These are phyloP conservation scores for Parnassius apollo DNA, from an alignment of 2,888 invertebrate species.

Conservation along the genomic window DNA sequence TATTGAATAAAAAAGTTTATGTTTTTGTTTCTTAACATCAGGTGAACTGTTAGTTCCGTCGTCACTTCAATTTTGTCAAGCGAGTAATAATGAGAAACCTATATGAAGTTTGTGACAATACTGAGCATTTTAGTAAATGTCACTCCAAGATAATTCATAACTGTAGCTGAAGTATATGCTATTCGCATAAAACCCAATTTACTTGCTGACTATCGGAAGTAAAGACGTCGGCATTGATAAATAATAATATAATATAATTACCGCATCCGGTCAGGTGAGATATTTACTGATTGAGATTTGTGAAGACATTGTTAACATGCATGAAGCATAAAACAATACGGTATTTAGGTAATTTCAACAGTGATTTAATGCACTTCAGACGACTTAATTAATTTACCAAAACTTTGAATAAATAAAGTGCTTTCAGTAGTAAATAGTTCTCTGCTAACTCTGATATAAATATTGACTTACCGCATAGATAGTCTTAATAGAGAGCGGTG, in stretches of 20 bases:
- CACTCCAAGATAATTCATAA: slow-evolving; percentile 59
- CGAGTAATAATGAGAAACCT: no score
- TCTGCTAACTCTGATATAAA: slow-evolving; percentile 23
- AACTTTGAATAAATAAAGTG: slow-evolving; percentile 22
- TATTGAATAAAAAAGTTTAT: no score
- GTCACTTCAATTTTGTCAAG: no score
- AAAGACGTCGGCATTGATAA: slow-evolving; percentile 59
- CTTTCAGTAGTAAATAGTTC: slow-evolving; percentile 16
- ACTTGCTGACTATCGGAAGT: slow-evolving; percentile 55
- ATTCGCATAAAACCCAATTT: slow-evolving; percentile 70
- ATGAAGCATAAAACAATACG: slow-evolving; percentile 33
- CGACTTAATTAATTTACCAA: slow-evolving; percentile 22
- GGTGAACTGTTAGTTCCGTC: no score
- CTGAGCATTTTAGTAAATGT: slow-evolving; percentile 22
- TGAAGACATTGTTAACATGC: slow-evolving; percentile 35
- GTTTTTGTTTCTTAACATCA: no score
- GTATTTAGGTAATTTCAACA: slow-evolving; percentile 30
- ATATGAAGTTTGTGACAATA: no score
- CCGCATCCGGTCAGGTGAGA: slow-evolving; percentile 53
- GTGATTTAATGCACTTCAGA: slow-evolving; percentile 19
- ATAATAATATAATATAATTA: slow-evolving; percentile 69
- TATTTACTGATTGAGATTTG: slow-evolving; percentile 44
- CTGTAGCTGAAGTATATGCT: slow-evolving; percentile 62
- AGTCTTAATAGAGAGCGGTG: slow-evolving; percentile 21
- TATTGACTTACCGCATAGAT: slow-evolving; percentile 22